A percentile compares a stretch with the other conserved stretches of the same genome.
phyloP scores from a whole-genome alignment of 2,113 vertebrate species.

The Rhynchomys soricoides region DNA sequence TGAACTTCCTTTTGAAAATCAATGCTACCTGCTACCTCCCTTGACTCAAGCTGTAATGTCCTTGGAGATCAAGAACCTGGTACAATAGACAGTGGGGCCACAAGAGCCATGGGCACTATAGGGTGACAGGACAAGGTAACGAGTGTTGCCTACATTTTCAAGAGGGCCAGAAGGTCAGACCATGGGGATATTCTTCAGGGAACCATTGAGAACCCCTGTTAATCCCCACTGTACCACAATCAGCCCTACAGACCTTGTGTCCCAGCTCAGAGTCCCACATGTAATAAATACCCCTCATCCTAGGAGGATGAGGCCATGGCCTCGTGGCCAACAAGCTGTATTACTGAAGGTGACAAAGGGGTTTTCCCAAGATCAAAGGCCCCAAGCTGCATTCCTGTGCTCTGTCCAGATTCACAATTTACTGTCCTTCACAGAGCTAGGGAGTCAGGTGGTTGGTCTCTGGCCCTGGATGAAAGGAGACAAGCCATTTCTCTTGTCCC shows the following conservation, averaged over 20 bases:
- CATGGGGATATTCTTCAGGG: neutral
- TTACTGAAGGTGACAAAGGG: neutral
- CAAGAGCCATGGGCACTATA: neutral
- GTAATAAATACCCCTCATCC: neutral
- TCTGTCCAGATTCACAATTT: neutral
- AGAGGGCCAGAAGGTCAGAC: neutral
- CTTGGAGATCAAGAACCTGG: neutral
- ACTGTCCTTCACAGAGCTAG: neutral
- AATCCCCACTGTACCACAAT: neutral
- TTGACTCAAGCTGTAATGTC: neutral
- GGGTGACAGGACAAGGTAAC: neutral
- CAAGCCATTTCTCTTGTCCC: neutral
- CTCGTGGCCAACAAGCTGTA: neutral
- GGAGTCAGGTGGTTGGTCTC: neutral
- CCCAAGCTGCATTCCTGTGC: neutral
- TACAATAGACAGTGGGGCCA: neutral
- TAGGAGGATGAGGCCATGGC: neutral
- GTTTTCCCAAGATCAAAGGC: neutral
- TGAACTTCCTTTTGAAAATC: constrained; percentile 15
- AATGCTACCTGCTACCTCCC: neutral
- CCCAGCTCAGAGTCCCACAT: neutral
- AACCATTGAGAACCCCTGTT: neutral
- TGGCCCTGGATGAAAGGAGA: neutral
- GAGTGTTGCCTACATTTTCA: neutral
- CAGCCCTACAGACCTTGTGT: neutral